Evolutionary conservation across 1,140 invertebrate species (phyloP).

Genomic region (Zaprionus inermis): DNA sequence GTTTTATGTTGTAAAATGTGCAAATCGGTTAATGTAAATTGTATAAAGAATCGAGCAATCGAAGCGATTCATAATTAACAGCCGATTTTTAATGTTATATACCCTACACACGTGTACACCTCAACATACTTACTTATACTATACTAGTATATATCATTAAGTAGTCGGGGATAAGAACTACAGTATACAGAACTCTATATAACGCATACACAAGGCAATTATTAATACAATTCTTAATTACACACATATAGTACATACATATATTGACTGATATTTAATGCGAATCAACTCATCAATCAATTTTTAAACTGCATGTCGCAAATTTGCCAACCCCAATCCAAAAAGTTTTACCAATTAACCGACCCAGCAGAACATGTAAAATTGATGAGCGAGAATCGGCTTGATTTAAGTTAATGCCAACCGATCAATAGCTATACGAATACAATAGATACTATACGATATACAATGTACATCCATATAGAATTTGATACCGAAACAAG

Average conservation of each 20-base stretch:
- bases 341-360: constrained; percentile 38
- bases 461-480: constrained; percentile 36
- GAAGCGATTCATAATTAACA: constrained; percentile 14
- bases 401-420: constrained; percentile 21
- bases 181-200: neutral
- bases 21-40: constrained; percentile 65
- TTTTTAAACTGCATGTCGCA: neutral
- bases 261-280: constrained; percentile 68
- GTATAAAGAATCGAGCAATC: constrained; percentile 46
- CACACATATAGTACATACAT: constrained; percentile 4
- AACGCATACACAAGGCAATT: constrained; percentile 25
- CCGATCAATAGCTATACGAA: constrained; percentile 38
- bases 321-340: neutral
- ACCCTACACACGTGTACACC: constrained; percentile 20
- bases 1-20: constrained; percentile 46
- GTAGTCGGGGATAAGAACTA: neutral
- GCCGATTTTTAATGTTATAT: constrained; percentile 71
- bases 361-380: constrained; percentile 42
- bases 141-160: neutral
- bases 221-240: constrained; percentile 38
- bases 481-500: constrained; percentile 62
- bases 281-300: constrained; percentile 30
- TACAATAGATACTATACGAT: neutral
- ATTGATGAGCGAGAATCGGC: constrained; percentile 29
- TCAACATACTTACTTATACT: constrained; percentile 8